These are phyloP conservation scores for Pantherophis guttatus DNA, from an alignment of 2,113 vertebrate genomes.

Conservation along the genomic window DNA sequence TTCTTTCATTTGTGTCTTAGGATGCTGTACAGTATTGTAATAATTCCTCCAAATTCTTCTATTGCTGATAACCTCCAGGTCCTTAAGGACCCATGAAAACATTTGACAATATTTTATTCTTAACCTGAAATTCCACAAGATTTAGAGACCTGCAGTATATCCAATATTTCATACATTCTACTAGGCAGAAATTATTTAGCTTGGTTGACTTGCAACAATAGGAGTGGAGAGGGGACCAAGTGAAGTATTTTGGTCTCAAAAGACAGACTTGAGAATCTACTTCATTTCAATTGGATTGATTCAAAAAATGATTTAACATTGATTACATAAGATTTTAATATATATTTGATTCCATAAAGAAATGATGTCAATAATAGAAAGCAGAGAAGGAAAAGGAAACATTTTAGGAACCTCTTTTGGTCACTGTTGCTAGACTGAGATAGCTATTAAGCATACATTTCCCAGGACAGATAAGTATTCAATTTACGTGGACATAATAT, in stretches of 20 bases:
- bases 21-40: neutral
- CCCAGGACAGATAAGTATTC: neutral
- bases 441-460: neutral
- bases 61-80: neutral
- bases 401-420: neutral
- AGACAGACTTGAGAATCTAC: neutral
- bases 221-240: neutral
- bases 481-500: neutral
- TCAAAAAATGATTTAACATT: neutral
- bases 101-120: neutral
- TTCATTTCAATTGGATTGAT: neutral
- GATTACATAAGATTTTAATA: neutral
- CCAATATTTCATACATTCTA: neutral
- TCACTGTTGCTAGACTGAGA: neutral
- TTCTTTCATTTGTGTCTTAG: neutral
- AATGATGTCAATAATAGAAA: neutral
- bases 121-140: neutral
- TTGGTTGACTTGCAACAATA: neutral
- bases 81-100: neutral
- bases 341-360: neutral
- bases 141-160: neutral
- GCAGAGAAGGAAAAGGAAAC: neutral
- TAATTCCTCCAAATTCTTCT: neutral
- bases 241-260: neutral
- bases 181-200: neutral